A percentile compares a stretch with the other conserved stretches of the same genome.
These are phyloP conservation scores for Laticauda laticaudata DNA, from an alignment of 2,113 vertebrate species.

Conservation along the genomic window DNA sequence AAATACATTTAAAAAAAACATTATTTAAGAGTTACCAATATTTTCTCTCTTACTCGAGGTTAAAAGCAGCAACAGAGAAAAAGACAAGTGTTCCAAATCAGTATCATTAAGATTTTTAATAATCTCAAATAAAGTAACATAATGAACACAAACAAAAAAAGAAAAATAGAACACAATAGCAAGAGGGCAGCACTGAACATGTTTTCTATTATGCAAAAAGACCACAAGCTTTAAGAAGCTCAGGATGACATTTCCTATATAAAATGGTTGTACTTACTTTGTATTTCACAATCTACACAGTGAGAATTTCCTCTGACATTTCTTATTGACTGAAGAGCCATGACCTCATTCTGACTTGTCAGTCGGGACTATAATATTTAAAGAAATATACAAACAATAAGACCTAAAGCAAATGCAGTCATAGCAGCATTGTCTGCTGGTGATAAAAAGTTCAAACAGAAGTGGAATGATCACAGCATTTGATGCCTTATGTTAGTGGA, in stretches of 20 bases:
- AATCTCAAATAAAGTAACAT: not conserved
- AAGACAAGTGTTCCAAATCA: not conserved
- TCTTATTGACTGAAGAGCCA: conserved; percentile 92
- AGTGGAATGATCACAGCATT: fast-evolving
- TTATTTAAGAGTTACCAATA: conserved; percentile 18
- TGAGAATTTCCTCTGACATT: conserved; percentile 87
- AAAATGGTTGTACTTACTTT: conserved; percentile 76
- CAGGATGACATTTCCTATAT: not conserved
- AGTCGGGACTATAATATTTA: conserved; percentile 81
- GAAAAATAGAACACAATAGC: fast-evolving
- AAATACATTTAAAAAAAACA: not conserved
- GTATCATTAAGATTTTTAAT: not conserved
- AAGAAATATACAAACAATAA: not conserved
- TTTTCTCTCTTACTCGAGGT: not conserved
- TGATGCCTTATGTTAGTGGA: not conserved
- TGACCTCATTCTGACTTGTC: conserved; percentile 91
- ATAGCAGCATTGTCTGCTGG: not conserved
- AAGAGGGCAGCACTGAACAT: not conserved
- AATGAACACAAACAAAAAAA: fast-evolving
- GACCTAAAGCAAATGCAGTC: not conserved
- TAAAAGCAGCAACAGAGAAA: conserved; percentile 25
- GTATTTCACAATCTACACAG: conserved; percentile 92
- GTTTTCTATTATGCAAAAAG: not conserved
- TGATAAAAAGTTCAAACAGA: fast-evolving
- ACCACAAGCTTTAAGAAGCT: not conserved